A percentile compares a stretch with the other conserved stretches of the same genome.
Conservation (phyloP, 2,113 vertebrate species). For the Dromiciops gliroides region DNA sequence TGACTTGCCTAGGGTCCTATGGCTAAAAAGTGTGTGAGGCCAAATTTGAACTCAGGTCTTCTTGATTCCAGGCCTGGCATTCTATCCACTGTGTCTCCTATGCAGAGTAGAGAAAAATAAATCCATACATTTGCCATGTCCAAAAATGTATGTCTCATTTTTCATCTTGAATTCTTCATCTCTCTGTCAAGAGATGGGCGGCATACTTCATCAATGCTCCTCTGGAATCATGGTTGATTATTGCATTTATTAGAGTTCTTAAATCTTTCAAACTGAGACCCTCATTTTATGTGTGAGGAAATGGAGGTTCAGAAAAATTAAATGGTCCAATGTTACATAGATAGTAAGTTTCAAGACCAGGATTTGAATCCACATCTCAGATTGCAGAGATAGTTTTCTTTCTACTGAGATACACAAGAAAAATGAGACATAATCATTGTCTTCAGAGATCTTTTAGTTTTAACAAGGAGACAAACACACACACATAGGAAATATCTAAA, state of each 20-base stretch:
- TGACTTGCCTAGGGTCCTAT: not conserved
- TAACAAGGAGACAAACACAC: not conserved
- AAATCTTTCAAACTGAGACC: not conserved
- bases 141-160: not conserved
- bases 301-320: not conserved
- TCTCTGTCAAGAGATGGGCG: not conserved
- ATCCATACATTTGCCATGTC: not conserved
- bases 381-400: not conserved
- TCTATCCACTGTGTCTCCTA: no score
- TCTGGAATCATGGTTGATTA: not conserved
- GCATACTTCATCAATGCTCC: not conserved
- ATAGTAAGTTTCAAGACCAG: not conserved
- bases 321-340: not conserved
- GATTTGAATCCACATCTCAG: not conserved
- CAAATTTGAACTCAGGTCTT: not conserved
- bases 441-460: slow-evolving; percentile 13
- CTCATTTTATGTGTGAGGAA: not conserved
- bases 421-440: not conserved
- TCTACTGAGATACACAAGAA: not conserved
- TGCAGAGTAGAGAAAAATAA: not conserved
- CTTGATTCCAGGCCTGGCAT: not conserved
- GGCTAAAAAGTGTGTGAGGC: not conserved
- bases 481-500: slow-evolving; percentile 1
- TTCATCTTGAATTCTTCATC: not conserved
- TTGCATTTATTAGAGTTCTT: not conserved